A percentile compares a stretch with the other conserved stretches of the same genome.
Conservation (phyloP, 92 coral and sea anemone species). For the Anthopleura xanthogrammica region DNA sequence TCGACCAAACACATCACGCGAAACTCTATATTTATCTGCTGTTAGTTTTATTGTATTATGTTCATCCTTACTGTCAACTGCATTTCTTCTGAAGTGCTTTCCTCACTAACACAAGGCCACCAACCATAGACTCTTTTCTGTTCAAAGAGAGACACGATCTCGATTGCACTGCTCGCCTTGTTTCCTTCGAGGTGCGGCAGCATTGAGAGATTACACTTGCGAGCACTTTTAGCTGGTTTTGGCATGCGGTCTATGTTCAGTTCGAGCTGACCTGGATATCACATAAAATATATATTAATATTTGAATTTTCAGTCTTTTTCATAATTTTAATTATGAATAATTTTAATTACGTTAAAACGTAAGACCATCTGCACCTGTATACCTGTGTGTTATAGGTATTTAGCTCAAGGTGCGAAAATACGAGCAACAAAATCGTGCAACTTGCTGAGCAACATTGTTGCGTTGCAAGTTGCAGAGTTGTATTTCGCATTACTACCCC, state of each 20-base stretch:
- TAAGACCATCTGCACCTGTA: too few relatives aligned
- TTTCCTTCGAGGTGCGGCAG: conserved; percentile 79
- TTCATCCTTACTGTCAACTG: conserved; percentile 64
- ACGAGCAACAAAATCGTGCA: too few relatives aligned
- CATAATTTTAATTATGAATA: too few relatives aligned
- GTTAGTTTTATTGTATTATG: not conserved
- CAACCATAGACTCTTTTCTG: conserved; percentile 97
- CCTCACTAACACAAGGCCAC: conserved; percentile 98
- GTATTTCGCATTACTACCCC: too few relatives aligned
- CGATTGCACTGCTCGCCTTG: conserved; percentile 74
- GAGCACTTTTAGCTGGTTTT: conserved; percentile 90
- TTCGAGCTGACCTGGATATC: conserved; percentile 74
- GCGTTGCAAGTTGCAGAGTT: too few relatives aligned
- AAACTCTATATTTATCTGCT: too few relatives aligned
- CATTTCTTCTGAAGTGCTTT: conserved; percentile 74
- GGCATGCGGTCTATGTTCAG: conserved; percentile 90
- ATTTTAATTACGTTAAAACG: too few relatives aligned
- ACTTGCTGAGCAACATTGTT: too few relatives aligned
- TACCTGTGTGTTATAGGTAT: too few relatives aligned
- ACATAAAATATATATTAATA: not conserved
- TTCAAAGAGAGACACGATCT: conserved; percentile 86
- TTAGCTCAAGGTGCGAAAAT: too few relatives aligned
- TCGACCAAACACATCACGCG: too few relatives aligned
- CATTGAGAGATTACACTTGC: conserved; percentile 76
- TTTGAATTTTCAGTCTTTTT: not conserved